Conservation (phyloP, 2,797 vertebrate species). For the Pseudopleuronectes americanus region DNA sequence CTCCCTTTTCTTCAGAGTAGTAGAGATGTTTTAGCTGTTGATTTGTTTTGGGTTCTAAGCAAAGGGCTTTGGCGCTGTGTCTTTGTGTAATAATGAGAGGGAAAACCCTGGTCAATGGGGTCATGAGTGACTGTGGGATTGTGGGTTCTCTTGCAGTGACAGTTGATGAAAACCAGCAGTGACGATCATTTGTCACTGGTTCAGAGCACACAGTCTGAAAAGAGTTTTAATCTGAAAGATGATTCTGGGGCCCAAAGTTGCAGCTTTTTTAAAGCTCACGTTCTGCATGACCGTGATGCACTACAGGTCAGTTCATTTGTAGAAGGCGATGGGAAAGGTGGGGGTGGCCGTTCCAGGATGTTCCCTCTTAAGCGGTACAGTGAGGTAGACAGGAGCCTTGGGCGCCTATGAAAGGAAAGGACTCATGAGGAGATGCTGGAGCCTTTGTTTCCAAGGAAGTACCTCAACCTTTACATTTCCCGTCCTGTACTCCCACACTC, state of each 20-base stretch:
- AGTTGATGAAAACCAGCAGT: constrained; percentile 42
- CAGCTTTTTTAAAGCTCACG: neutral
- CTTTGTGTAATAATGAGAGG: neutral
- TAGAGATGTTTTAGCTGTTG: neutral
- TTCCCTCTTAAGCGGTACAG: constrained; percentile 73
- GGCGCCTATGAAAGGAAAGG: constrained; percentile 76
- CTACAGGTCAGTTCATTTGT: constrained; percentile 36
- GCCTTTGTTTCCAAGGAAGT: constrained; percentile 80
- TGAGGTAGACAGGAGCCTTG: constrained; percentile 67
- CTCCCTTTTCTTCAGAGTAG: too few relatives aligned
- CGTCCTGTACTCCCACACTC: constrained; percentile 67
- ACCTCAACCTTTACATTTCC: constrained; percentile 80
- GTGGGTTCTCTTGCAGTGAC: constrained; percentile 22
- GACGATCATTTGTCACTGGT: constrained; percentile 27
- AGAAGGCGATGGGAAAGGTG: constrained; percentile 56
- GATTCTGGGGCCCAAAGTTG: neutral
- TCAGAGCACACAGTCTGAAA: neutral
- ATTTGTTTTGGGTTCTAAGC: neutral
- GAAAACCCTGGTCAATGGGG: constrained; percentile 15
- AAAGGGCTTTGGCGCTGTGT: neutral
- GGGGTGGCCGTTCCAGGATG: constrained; percentile 70
- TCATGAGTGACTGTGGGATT: constrained; percentile 26
- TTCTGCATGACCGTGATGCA: constrained; percentile 21
- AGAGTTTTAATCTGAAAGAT: constrained; percentile 15
- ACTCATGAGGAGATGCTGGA: constrained; percentile 58